Evolutionary conservation across 1,140 invertebrate genomes (phyloP).

Genomic region (Cherax destructor): DNA sequence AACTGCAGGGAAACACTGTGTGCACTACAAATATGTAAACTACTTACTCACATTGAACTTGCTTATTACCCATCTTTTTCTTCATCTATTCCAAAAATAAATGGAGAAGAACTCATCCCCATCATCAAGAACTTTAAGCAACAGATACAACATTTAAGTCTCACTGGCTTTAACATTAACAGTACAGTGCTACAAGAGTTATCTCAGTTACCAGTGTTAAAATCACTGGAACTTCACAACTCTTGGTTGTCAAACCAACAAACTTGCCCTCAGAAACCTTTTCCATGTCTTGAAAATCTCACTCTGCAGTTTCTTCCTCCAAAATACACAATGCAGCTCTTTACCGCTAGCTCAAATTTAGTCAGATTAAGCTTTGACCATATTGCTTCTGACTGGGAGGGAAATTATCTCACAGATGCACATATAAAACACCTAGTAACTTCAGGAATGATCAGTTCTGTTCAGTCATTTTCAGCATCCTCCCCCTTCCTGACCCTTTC

Average conservation of each 20-base stretch:
- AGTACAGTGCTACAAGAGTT: constrained; percentile 11
- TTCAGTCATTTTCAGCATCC: constrained; percentile 38
- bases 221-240: constrained; percentile 10
- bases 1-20: constrained; percentile 1
- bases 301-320: constrained; percentile 42
- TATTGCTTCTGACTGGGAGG: constrained; percentile 35
- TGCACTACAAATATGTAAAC: constrained; percentile 7
- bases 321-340: constrained; percentile 19
- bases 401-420: constrained; percentile 42
- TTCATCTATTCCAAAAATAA: constrained; percentile 39
- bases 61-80: constrained; percentile 39
- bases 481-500: constrained; percentile 39
- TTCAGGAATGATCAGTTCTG: constrained; percentile 29
- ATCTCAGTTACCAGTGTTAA: constrained; percentile 41
- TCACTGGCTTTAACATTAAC: constrained; percentile 47
- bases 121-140: constrained; percentile 1
- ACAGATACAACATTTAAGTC: constrained; percentile 19
- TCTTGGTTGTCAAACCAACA: constrained; percentile 45
- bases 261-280: constrained; percentile 2
- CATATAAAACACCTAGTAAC: constrained; percentile 20
- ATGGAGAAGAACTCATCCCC: constrained; percentile 29
- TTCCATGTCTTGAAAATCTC: constrained; percentile 39
- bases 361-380: constrained; percentile 12
- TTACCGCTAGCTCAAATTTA: constrained; percentile 29
- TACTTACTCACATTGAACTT: constrained; percentile 33